Evolutionary conservation across 2,113 vertebrate species (phyloP), one percentile per base, ranked within the genome.

Genomic region (Zootoca vivipara): DNA sequence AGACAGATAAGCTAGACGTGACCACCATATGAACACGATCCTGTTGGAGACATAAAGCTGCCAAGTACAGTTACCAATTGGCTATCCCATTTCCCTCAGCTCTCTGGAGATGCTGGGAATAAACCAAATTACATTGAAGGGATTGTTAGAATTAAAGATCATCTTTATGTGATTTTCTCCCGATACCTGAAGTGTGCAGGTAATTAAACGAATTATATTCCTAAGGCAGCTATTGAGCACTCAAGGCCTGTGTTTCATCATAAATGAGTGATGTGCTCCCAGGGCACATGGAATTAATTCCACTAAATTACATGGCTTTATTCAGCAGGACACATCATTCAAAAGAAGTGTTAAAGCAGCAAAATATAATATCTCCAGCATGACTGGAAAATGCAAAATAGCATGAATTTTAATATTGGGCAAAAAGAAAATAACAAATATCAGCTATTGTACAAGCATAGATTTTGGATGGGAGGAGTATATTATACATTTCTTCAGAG

Each of bases 151-250:
- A 88, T 67, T 69, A 67, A 40, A 75, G 56, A 88, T 52, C 26
- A n/a, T 5, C 28, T 22, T 69, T 58, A 15, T 22, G 46, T 69
- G 73, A 40, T 67, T 78, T 83, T 83, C 72, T 67, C 58, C 67
- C 35, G 10, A 30, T 38, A 64, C 24, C 67, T 78, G 42, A 88
- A 78, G 62, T 88, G 81, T 52, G 62, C n/a, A 88, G 78, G 73
- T 69, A 88, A 88, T 83, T 88, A 83, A 30, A 83, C 56, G 72
- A 67, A 83, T 35, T n/a, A 22, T 30, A 77, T 77, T 88, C 81
- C 62, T 70, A 56, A 62, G 81, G n/a, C 40, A 38, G 72, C 73
- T 78, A 69, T 56, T 83, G 40, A 56, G 58, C n/a, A 40, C 65
- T 65, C 81, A 77, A 83, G 16, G 5, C 16, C 67, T 83, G 56